These are phyloP conservation scores for Teleiodes luculella DNA, from an alignment of 2,888 invertebrate genomes.

Conservation along the genomic window DNA sequence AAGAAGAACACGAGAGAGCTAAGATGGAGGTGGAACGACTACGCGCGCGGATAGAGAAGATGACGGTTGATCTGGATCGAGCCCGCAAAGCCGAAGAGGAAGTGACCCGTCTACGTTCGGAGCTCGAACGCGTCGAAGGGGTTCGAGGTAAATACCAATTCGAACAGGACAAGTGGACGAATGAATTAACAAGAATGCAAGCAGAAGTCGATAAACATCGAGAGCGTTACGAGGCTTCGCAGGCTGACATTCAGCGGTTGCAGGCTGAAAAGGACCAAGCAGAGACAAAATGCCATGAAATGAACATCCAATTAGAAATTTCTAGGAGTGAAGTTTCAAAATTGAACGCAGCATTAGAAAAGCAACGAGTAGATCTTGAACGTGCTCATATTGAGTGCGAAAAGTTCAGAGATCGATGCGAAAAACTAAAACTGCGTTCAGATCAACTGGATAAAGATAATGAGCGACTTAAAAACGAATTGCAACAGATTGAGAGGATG, in stretches of 20 bases:
- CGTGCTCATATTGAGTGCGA: slow-evolving; percentile 93
- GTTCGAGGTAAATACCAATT: slow-evolving; percentile 81
- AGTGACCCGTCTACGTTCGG: slow-evolving; percentile 81
- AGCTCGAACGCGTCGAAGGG: slow-evolving; percentile 86
- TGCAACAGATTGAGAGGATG: slow-evolving; percentile 86
- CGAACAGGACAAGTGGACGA: slow-evolving; percentile 76
- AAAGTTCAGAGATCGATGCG: slow-evolving; percentile 91
- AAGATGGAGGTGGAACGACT: slow-evolving; percentile 90
- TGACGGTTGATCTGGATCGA: slow-evolving; percentile 87
- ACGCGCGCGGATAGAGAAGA: slow-evolving; percentile 88
- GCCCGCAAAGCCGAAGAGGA: slow-evolving; percentile 85
- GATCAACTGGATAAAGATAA: slow-evolving; percentile 83
- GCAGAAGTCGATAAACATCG: slow-evolving; percentile 85
- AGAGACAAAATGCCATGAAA: slow-evolving; percentile 85
- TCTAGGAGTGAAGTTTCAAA: slow-evolving; percentile 88
- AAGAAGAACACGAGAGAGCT: slow-evolving; percentile 87
- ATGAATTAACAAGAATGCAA: slow-evolving; percentile 87
- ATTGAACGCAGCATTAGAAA: slow-evolving; percentile 85
- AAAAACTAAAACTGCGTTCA: slow-evolving; percentile 86
- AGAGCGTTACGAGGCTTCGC: slow-evolving; percentile 86
- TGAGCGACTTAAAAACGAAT: slow-evolving; percentile 67
- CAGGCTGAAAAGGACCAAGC: slow-evolving; percentile 82
- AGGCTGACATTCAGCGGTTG: slow-evolving; percentile 85
- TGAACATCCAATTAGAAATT: slow-evolving; percentile 88
- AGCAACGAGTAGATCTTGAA: slow-evolving; percentile 88